Conservation (phyloP, 2,888 invertebrate genomes). For the Zygothrica quintamaculata region DNA sequence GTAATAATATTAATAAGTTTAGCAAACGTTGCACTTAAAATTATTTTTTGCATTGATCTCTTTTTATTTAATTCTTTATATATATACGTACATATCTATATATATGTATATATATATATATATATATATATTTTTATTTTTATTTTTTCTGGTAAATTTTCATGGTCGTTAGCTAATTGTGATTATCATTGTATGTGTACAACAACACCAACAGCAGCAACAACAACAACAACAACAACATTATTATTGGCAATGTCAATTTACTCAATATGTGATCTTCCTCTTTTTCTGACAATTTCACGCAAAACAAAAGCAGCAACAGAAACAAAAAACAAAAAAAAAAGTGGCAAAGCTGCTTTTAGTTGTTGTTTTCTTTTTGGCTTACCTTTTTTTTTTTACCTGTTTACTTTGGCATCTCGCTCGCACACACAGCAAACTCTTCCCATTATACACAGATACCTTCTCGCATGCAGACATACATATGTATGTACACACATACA, state of each 20-base stretch:
- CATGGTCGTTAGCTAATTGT: constrained; percentile 71
- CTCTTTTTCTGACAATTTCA: constrained; percentile 53
- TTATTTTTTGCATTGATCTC: constrained; percentile 50
- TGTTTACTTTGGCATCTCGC: constrained; percentile 63
- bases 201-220: constrained; percentile 22
- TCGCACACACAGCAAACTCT: constrained; percentile 44
- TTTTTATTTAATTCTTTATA: constrained; percentile 25
- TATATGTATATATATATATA: constrained; percentile 15
- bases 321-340: constrained; percentile 24
- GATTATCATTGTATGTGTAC: constrained; percentile 46
- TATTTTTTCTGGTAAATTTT: constrained; percentile 56
- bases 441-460: constrained; percentile 32
- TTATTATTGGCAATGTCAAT: constrained; percentile 45
- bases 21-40: constrained; percentile 36
- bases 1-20: constrained; percentile 28
- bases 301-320: constrained; percentile 55
- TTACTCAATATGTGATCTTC: constrained; percentile 48
- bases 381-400: constrained; percentile 67
- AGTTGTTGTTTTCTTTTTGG: constrained; percentile 60
- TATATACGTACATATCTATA: neutral
- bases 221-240: constrained; percentile 21
- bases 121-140: constrained; percentile 9
- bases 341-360: constrained; percentile 76
- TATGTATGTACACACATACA: constrained; percentile 14
- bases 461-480: constrained; percentile 13